Evolutionary conservation across 2,888 invertebrate genomes (phyloP).

Genomic region (Cremastinae sp.): DNA sequence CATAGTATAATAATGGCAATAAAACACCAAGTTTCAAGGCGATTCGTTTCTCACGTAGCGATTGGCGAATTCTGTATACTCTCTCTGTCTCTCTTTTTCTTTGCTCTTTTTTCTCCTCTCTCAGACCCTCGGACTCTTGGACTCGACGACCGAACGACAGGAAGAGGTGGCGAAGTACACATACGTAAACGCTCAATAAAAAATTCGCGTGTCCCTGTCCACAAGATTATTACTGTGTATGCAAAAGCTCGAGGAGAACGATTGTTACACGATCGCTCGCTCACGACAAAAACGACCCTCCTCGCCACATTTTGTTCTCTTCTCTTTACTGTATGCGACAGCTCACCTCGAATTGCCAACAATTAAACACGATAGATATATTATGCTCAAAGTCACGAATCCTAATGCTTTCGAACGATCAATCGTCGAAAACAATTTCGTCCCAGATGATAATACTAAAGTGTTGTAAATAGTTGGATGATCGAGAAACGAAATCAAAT

Average conservation of each 20-base stretch:
- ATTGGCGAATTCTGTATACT: neutral
- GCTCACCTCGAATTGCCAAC: neutral
- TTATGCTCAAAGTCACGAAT: no score
- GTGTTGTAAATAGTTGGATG: no score
- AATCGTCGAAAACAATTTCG: no score
- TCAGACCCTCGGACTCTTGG: conserved; percentile 28
- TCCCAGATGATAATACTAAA: no score
- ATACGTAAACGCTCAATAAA: conserved; percentile 29
- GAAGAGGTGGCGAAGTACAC: conserved; percentile 47
- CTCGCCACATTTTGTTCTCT: neutral
- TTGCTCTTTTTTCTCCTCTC: conserved; percentile 30
- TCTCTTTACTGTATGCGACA: conserved; percentile 1
- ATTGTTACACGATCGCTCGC: conserved; percentile 24
- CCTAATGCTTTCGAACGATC: no score
- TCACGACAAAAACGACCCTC: conserved; percentile 7
- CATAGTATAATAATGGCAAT: conserved; percentile 2
- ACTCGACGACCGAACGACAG: conserved; percentile 54
- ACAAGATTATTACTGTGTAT: conserved; percentile 43
- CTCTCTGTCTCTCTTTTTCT: conserved; percentile 1
- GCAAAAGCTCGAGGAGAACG: conserved; percentile 25
- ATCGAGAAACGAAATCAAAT: no score
- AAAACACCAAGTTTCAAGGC: conserved; percentile 45
- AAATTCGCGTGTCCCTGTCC: conserved; percentile 43
- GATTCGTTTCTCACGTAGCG: conserved; percentile 37
- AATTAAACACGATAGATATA: no score